Evolutionary conservation across 30 jellyfish, hydroid and myxozoan species (phyloP).

Genomic region (Mastigias papua): DNA sequence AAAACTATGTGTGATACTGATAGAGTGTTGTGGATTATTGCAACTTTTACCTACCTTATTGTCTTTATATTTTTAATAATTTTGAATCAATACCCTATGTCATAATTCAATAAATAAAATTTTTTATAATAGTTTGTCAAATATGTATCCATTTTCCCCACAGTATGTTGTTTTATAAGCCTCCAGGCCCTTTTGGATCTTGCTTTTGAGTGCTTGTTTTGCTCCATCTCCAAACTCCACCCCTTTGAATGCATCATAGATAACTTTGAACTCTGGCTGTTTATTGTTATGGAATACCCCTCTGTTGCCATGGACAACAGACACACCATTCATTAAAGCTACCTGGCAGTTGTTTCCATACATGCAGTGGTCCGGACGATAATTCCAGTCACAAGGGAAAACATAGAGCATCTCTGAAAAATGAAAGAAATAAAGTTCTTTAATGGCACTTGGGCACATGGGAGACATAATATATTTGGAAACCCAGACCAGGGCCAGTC

Average conservation of each 20-base stretch:
- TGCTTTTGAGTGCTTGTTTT: constrained; percentile 14
- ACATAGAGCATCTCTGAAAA: constrained; percentile 58
- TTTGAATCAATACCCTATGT: no score
- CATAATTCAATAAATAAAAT: background rate
- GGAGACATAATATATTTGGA: no score
- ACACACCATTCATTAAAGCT: constrained; percentile 76
- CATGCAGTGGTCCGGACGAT: constrained; percentile 93
- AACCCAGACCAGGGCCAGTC: no score
- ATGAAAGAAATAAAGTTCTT: background rate
- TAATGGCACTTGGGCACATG: no score
- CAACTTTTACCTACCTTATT: no score
- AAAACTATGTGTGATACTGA: no score
- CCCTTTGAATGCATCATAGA: constrained; percentile 73
- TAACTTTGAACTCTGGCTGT: constrained; percentile 85
- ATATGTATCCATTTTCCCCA: constrained; percentile 68
- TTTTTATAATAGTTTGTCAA: constrained; percentile 15
- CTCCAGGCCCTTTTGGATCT: constrained; percentile 50
- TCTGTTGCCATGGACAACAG: constrained; percentile 91
- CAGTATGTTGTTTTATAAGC: constrained; percentile 52
- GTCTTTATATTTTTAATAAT: no score
- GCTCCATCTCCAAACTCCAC: constrained; percentile 21
- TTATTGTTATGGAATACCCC: constrained; percentile 71
- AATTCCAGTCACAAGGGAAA: constrained; percentile 92
- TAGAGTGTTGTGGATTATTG: no score
- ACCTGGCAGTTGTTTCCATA: constrained; percentile 84